Percentiles rank a stretch among this genome's conserved stretches.
These are phyloP conservation scores for Pseudopipra pipra DNA, from an alignment of 2,113 vertebrate species.

Conservation along the genomic window DNA sequence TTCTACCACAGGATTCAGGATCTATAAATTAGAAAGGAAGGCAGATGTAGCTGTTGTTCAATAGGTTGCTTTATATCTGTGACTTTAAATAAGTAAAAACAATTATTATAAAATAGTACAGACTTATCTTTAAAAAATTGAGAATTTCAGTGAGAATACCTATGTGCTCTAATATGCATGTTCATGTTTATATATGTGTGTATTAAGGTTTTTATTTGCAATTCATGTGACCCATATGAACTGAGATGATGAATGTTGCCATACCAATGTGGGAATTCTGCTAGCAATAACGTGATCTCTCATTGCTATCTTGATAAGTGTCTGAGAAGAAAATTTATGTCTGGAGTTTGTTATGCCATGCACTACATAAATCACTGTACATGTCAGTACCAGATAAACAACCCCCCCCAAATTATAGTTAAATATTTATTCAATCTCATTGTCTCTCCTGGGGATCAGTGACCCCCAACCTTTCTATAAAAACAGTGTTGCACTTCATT, in stretches of 20 bases:
- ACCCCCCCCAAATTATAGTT: neutral
- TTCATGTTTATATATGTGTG: neutral
- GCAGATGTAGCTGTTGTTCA: neutral
- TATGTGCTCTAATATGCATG: neutral
- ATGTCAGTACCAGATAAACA: neutral
- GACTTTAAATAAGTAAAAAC: neutral
- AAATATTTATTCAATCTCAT: neutral
- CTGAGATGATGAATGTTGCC: neutral
- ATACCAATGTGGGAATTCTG: neutral
- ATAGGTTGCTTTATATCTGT: neutral
- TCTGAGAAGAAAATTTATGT: conserved; percentile 43
- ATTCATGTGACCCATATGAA: neutral
- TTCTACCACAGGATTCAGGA: neutral
- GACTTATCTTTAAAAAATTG: neutral
- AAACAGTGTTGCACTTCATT: neutral
- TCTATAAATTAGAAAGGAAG: neutral
- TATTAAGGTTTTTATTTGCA: neutral
- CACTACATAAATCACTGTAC: neutral
- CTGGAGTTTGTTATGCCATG: neutral
- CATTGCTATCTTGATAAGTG: conserved; percentile 33
- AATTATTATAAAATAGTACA: neutral
- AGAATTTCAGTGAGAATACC: neutral
- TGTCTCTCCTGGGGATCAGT: neutral
- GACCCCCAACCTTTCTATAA: neutral
- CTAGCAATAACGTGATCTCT: neutral